phyloP scores from a whole-genome alignment of 2,113 vertebrate species.

The Podiceps cristatus region DNA sequence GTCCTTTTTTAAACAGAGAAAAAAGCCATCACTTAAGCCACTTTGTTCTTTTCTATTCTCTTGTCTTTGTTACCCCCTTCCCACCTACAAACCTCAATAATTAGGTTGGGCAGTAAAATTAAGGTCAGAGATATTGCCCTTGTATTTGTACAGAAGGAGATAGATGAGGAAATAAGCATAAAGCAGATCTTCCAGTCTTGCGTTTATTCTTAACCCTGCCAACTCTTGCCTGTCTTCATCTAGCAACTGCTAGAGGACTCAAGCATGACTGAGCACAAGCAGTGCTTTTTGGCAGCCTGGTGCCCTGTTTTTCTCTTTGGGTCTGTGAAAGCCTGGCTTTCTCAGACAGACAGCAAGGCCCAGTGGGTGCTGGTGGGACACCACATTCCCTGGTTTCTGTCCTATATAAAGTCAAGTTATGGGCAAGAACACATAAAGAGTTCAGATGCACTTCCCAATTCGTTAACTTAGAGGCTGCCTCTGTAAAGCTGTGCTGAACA shows the following conservation, averaged over 20 bases:
- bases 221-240: neutral
- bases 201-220: neutral
- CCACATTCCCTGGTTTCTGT: neutral
- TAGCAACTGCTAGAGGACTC: neutral
- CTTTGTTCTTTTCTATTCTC: neutral
- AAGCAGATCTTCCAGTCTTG: neutral
- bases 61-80: neutral
- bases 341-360: neutral
- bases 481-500: neutral
- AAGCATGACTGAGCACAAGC: fast-evolving
- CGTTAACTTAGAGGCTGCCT: neutral
- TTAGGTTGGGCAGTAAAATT: neutral
- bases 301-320: neutral
- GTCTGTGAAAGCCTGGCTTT: neutral
- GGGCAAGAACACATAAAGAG: neutral
- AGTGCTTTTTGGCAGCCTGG: neutral
- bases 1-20: neutral
- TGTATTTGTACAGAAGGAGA: neutral
- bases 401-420: neutral
- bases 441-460: neutral
- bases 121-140: neutral
- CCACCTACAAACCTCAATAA: neutral
- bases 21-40: neutral
- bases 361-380: neutral
- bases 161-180: neutral